Conservation (phyloP, 2,888 invertebrate species). For the Caenorhabditis afra region DNA sequence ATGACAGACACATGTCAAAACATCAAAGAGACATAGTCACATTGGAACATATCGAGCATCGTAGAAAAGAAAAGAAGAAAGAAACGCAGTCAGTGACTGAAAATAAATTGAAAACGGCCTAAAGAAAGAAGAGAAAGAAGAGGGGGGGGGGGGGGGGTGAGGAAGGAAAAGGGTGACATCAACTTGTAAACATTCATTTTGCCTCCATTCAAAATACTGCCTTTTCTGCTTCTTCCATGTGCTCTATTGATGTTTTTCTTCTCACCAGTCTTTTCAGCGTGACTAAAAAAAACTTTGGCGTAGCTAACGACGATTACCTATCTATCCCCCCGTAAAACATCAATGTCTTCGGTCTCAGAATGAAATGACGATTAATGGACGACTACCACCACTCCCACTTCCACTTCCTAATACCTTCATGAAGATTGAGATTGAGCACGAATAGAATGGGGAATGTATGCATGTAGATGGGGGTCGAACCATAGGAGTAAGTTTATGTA, state of each 20-base stretch:
- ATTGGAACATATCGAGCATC: constrained; percentile 31
- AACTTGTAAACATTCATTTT: constrained; percentile 55
- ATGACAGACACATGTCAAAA: constrained; percentile 16
- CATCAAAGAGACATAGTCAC: constrained; percentile 8
- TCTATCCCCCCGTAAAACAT: too few species aligned
- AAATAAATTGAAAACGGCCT: constrained; percentile 44
- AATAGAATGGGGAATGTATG: too few species aligned
- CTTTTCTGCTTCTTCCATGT: constrained; percentile 10
- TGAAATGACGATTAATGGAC: too few species aligned
- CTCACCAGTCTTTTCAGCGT: background rate
- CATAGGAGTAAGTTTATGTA: constrained; percentile 42
- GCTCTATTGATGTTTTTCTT: constrained; percentile 11
- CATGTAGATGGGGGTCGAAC: background rate
- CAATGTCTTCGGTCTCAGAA: too few species aligned
- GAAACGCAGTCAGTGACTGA: constrained; percentile 26
- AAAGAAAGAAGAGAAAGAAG: constrained; percentile 6
- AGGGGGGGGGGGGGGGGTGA: constrained; percentile 11
- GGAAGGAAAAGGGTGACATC: constrained; percentile 42
- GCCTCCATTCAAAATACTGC: constrained; percentile 30
- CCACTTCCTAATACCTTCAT: too few species aligned
- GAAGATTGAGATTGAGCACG: too few species aligned
- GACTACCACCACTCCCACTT: too few species aligned
- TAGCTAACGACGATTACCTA: too few species aligned
- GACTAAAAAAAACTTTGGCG: background rate
- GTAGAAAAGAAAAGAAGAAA: constrained; percentile 10